Evolutionary conservation across 1,140 invertebrate genomes (phyloP), one percentile per base, ranked within the genome.

Genomic region (Megathymus violae): DNA sequence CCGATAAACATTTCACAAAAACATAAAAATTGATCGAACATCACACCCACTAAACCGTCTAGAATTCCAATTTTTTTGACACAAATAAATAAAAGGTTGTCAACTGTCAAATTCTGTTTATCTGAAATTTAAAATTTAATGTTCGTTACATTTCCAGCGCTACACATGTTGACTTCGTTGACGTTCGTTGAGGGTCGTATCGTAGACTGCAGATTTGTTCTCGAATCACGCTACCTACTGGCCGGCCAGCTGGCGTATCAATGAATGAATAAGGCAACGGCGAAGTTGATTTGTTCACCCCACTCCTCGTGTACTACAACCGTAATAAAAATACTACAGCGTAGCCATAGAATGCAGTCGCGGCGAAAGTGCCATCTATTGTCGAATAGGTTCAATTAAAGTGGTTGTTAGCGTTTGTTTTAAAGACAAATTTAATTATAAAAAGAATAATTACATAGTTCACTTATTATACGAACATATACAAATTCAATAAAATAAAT

Each of bases 111-210:
- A 71, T 76, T 64, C 60, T 62, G 73, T 64, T 64, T 80, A 67
- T 82, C 86, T 78, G 78, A 82, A 86, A 52, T 71, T 88, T 80
- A 82, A 85, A 85, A n/a, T n/a, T n/a, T 80, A 47, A 67, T 76
- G 76, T 84, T 89, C 86, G 86, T 88, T 85, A 84, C 9, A 72
- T 67, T 62, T 76, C 72, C 76, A 83, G 83, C 80, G 80, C 62
- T 67, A 70, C 62, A 52, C 74, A 78, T 77, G 62, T 74, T 69
- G 64, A 69, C 56, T 3, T 25, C 76, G 62, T 74, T 70, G 64
- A 69, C 56, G 61, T 74, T 76, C 69, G 64, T 50, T 62, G 54
- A 54, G 46, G 27, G 52, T 60, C 64, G 46, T 62, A 52, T 62
- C 62, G 46, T 61, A 40, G 44, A 38, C 36, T 34, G n/a, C n/a